Evolutionary conservation across 2,797 vertebrate species (phyloP).

Genomic region (Pagetopsis macropterus): DNA sequence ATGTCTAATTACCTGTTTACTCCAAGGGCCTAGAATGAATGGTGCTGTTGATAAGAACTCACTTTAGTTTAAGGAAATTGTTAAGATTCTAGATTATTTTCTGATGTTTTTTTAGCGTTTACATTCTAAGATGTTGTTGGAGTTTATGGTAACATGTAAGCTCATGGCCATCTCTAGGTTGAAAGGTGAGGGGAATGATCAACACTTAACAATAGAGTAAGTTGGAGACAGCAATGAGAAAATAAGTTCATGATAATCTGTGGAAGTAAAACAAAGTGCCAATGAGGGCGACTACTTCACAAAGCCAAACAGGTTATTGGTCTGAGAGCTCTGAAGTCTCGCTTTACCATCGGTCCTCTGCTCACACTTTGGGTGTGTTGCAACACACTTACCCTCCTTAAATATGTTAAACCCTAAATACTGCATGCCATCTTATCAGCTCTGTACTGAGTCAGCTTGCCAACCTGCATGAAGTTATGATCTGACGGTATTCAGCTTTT

Average conservation of each 20-base stretch:
- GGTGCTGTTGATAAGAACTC: conserved; percentile 52
- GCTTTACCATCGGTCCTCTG: conserved; percentile 62
- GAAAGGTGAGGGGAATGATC: neutral
- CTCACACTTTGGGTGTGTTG: conserved; percentile 58
- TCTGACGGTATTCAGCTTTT: no score
- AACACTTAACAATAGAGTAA: neutral
- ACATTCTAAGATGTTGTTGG: neutral
- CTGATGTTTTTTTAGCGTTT: neutral
- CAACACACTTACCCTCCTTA: conserved; percentile 64
- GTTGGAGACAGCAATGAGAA: neutral
- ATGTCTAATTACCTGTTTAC: conserved; percentile 83
- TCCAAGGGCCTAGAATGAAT: conserved; percentile 53
- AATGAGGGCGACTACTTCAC: conserved; percentile 17
- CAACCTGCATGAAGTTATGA: conserved; percentile 14
- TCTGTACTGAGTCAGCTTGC: conserved; percentile 26
- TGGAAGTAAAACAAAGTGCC: neutral
- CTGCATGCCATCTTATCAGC: conserved; percentile 63
- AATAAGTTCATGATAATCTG: neutral
- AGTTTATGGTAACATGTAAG: neutral
- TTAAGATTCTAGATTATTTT: conserved; percentile 21
- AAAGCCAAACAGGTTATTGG: conserved; percentile 48
- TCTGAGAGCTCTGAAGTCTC: conserved; percentile 27
- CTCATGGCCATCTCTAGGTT: neutral
- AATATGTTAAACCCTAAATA: conserved; percentile 57
- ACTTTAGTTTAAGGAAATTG: conserved; percentile 49